Percentiles rank a stretch among this genome's conserved stretches.
These are phyloP conservation scores for Siderastrea siderea DNA, from an alignment of 92 coral and sea anemone genomes.

Conservation along the genomic window DNA sequence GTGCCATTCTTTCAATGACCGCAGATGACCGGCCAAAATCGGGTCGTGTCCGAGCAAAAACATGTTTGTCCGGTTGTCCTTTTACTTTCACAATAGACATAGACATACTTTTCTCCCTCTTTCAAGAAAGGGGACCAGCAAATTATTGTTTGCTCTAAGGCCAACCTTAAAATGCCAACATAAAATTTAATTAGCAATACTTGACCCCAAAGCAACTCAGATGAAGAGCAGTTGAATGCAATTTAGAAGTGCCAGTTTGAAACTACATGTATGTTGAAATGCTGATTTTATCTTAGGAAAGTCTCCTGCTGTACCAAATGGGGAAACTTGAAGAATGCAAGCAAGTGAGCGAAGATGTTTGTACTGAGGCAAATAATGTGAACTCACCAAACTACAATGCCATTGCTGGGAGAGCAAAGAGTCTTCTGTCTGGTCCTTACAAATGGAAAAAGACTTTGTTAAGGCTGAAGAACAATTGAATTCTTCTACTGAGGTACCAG, in stretches of 20 bases:
- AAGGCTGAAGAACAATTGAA: slow-evolving; percentile 29
- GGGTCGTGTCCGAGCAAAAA: neutral
- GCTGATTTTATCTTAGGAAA: neutral
- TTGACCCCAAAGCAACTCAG: too few relatives aligned
- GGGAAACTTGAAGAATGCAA: slow-evolving; percentile 36
- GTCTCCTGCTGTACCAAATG: slow-evolving; percentile 43
- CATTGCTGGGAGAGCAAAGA: slow-evolving; percentile 29
- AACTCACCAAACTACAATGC: slow-evolving; percentile 39
- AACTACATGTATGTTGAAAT: neutral
- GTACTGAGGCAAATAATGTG: neutral
- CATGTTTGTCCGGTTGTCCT: neutral
- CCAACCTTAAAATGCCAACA: too few relatives aligned
- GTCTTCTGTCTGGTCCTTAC: slow-evolving; percentile 32
- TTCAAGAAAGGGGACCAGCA: too few relatives aligned
- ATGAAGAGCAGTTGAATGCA: too few relatives aligned
- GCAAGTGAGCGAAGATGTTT: slow-evolving; percentile 8
- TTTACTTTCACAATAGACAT: too few relatives aligned
- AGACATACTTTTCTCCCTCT: too few relatives aligned
- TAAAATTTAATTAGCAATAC: too few relatives aligned
- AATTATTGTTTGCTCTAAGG: too few relatives aligned
- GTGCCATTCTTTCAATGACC: neutral
- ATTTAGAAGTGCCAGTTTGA: too few relatives aligned
- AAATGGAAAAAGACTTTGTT: slow-evolving; percentile 15
- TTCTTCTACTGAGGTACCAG: slow-evolving; percentile 33
- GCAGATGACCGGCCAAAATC: neutral